Conservation (phyloP, 2,797 vertebrate genomes). For the Gorsachius magnificus region DNA sequence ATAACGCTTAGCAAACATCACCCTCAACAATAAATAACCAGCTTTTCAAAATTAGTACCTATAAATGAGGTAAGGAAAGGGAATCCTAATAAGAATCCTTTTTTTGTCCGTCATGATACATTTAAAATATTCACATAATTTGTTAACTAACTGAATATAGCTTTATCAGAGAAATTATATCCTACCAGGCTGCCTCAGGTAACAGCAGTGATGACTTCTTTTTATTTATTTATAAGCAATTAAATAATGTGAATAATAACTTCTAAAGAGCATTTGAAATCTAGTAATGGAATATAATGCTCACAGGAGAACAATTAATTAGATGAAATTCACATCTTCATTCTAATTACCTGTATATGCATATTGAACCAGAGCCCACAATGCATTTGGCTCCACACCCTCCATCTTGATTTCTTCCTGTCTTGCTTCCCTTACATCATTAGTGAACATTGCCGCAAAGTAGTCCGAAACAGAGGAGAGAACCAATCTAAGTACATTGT, state of each 20-base stretch:
- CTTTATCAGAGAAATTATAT: background rate
- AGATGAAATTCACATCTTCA: background rate
- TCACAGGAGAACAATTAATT: background rate
- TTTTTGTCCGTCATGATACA: background rate
- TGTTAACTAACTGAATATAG: background rate
- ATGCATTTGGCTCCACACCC: constrained; percentile 92
- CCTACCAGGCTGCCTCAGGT: background rate
- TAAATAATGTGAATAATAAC: background rate
- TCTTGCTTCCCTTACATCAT: constrained; percentile 94
- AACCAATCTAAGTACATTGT: constrained; percentile 82
- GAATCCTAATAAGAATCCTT: background rate
- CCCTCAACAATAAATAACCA: background rate
- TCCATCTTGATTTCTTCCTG: constrained; percentile 99
- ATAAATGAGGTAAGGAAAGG: background rate
- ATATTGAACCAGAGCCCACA: constrained; percentile 96
- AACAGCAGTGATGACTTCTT: background rate
- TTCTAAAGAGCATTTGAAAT: background rate
- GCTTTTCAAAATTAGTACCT: background rate
- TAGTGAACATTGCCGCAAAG: constrained; percentile 99
- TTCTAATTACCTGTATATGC: constrained; percentile 91
- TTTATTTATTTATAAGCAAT: background rate
- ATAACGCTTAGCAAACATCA: background rate
- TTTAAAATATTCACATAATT: background rate
- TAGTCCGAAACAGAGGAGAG: constrained; percentile 98
- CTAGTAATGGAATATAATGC: background rate